Base-by-base conservation (phyloP, 2,113 vertebrate species). In the Rhagologus leucostigma region DNA sequence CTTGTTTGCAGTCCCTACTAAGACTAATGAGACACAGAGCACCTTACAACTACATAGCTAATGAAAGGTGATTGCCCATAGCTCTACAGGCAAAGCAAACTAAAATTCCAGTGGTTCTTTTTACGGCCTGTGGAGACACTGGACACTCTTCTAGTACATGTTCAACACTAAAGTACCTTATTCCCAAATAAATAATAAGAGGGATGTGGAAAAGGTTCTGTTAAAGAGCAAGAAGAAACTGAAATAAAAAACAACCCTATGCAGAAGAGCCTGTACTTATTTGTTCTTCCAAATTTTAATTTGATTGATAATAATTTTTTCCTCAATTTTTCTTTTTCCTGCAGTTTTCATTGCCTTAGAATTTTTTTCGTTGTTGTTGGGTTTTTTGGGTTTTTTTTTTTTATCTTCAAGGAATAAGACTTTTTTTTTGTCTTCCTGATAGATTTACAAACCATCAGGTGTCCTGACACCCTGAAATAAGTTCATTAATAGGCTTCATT, bases 101-200 rank as follows among this genome's bases (percentile, higher is more conserved):
- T 33, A 17, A 68, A 87, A 93, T 11, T 49, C 32, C 23, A 44
- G 0, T 41, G 44, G 16, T 67, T 55, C 4, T 57, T 32, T 4
- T 33, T 50, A 35, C 5, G 8, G 35, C 35, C 39, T 68, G 12
- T 29, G 42, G 37, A 64, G 26, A 46, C 22, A 64, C 24, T 44
- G 20, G 4, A 0, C 1, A 1, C 42, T 80, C 37, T 69, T 70
- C 37, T 67, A 49, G 55, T 52, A 30, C 1, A 7, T 8, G 11
- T 20, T 80, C 56, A 70, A 7, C 37, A 13, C 20, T 76, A 62
- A 88, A 73, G 39, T 37, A 83, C 8, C 13, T 35, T 56, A 26
- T 35, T 65, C 37, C 41, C 68, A 73, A 83, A 57, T 22, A 82
- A 91, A 37, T 24, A 63, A 13, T 17, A 59, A 32, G 3, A 87